Evolutionary conservation across 2,797 vertebrate species (phyloP).

Genomic region (Pseudotriccus pelzelni): DNA sequence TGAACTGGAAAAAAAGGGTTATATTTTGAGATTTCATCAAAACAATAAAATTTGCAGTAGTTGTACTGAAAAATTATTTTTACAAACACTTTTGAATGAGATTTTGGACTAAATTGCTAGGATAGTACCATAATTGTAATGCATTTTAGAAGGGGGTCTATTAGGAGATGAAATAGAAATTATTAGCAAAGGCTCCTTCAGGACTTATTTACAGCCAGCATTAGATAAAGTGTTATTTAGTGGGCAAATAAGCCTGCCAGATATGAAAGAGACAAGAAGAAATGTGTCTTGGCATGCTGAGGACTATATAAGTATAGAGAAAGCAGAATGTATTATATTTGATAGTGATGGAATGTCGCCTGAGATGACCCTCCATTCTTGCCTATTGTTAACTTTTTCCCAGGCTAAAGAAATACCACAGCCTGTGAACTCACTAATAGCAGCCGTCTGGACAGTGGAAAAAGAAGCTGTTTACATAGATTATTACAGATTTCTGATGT

Average conservation of each 20-base stretch:
- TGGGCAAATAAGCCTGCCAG: constrained; percentile 38
- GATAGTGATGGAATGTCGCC: constrained; percentile 46
- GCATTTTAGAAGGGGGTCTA: not conserved
- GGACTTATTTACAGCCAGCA: constrained; percentile 4
- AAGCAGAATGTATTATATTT: constrained; percentile 33
- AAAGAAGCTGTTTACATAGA: not conserved
- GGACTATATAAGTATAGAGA: constrained; percentile 4
- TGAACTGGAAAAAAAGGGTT: not conserved
- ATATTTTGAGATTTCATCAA: not conserved
- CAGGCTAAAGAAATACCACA: not conserved
- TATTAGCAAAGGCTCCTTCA: not conserved
- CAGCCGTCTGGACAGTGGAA: not conserved
- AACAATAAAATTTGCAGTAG: not conserved
- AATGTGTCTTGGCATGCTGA: constrained; percentile 37
- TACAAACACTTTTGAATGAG: not conserved
- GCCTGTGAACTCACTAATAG: not conserved
- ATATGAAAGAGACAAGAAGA: constrained; percentile 24
- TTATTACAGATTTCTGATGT: not conserved
- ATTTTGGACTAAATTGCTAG: not conserved
- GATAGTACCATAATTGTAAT: not conserved
- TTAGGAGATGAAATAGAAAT: not conserved
- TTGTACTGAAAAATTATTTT: not conserved
- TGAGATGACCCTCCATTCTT: constrained; percentile 41
- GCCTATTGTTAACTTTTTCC: constrained; percentile 46
- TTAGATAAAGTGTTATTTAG: constrained; percentile 12